Evolutionary conservation across 2,113 vertebrate species (phyloP).

Genomic region (Vicugna pacos): DNA sequence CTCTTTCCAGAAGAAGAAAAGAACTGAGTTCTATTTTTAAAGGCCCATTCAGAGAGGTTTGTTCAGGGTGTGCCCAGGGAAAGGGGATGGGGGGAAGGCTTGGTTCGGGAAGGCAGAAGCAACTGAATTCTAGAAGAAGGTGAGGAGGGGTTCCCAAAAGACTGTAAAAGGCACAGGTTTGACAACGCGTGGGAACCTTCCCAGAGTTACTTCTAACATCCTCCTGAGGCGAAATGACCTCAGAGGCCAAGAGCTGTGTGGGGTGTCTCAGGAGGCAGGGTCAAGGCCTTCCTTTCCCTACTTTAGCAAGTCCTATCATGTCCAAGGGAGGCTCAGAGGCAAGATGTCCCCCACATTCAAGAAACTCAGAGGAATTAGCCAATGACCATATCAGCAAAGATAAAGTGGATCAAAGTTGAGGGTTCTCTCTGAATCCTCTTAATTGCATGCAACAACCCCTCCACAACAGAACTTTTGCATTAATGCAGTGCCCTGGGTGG

Average conservation of each 20-base stretch:
- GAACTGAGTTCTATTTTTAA: background rate
- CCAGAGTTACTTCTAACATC: background rate
- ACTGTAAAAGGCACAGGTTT: background rate
- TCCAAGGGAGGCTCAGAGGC: background rate
- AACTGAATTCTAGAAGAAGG: background rate
- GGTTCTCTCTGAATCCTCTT: background rate
- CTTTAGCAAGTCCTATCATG: background rate
- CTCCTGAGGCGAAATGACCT: background rate
- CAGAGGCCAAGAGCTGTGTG: background rate
- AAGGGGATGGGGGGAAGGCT: background rate
- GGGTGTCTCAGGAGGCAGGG: background rate
- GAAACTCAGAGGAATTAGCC: background rate
- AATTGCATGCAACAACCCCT: background rate
- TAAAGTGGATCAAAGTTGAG: background rate
- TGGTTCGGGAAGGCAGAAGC: background rate
- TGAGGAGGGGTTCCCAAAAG: background rate
- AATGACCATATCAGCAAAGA: background rate
- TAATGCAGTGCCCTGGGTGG: accelerated
- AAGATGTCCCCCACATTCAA: background rate
- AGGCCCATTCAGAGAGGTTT: background rate
- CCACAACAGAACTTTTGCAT: background rate
- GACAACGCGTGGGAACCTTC: background rate
- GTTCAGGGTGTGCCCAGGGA: background rate
- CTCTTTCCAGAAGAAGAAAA: background rate
- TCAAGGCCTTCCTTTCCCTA: background rate